Evolutionary conservation across 2,797 vertebrate species (phyloP), one percentile per base, ranked within the genome.

Genomic region (Hippoglossus hippoglossus): DNA sequence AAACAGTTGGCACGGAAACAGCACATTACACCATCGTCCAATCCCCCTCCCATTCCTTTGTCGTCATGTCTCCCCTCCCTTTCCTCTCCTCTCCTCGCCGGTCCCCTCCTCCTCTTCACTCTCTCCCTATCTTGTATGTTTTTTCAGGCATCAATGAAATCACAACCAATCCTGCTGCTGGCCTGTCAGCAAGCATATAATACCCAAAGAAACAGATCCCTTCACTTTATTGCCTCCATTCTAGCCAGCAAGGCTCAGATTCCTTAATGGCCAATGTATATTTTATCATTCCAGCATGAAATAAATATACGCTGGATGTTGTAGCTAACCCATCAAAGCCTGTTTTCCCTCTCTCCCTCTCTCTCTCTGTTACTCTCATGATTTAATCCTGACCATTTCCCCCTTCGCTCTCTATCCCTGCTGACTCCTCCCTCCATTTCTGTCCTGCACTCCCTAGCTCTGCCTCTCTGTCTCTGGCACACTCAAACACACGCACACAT

Each of bases 1-100:
- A 90, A 92, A 93, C 92, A 93, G 93, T 95, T 95, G 94, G 94
- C 95, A 95, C 93, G 89, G 94, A 94, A 94, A 95, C 94, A 93
- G 91, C 92, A 91, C 92, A 93, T 93, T 94, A 94, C 91, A 93
- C 92, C 93, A 92, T 91, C 87, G 85, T 90, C 89, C 92, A 92
- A 88, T 82, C 90, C 87, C 88, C 90, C 94, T 91, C 90, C 92
- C 87, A 84, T 85, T 91, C 83, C 80, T 90, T 84, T 94, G 91
- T 92, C 93, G 91, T 93, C 93, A 94, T 92, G 76, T 70, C 82
- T 85, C 73, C 81, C 87, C 81, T 90, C 83, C 89, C 85, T 67
- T 85, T 78, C 73, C 59, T 26, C 79, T 51, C 79, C 69, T 58
- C 60, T 82, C 60, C 73, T 53, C 63, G 28, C 50, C 15, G 22